Evolutionary conservation across 1,140 invertebrate genomes (phyloP).

Genomic region (Dendroctonus valens): DNA sequence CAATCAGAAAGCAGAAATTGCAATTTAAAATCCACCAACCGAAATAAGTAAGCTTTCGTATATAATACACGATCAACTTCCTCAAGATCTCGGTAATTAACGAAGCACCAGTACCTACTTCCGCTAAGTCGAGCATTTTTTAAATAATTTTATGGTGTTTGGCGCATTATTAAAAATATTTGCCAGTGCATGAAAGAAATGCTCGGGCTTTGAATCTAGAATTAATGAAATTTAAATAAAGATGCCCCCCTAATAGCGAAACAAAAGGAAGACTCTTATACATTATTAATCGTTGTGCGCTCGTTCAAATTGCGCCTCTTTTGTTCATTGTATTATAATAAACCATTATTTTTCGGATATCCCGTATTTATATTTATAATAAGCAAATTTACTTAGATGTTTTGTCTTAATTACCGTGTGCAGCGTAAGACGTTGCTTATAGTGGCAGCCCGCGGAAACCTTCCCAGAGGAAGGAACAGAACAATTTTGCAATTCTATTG

Average conservation of each 20-base stretch:
- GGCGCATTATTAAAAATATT: conserved; percentile 26
- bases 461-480: conserved; percentile 35
- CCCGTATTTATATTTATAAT: conserved; percentile 31
- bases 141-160: background rate
- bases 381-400: conserved; percentile 25
- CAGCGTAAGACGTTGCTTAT: conserved; percentile 6
- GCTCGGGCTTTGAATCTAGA: conserved; percentile 15
- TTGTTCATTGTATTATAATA: conserved; percentile 36
- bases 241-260: conserved; percentile 6
- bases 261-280: conserved; percentile 27
- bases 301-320: conserved; percentile 28
- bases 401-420: conserved; percentile 29
- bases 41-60: too few species aligned
- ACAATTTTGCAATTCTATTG: conserved; percentile 36
- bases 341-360: conserved; percentile 35
- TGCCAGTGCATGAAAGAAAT: conserved; percentile 32
- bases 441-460: conserved; percentile 21
- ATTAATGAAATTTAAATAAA: conserved; percentile 31
- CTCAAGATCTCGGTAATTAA: too few species aligned
- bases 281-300: conserved; percentile 28
- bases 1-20: too few species aligned
- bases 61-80: too few species aligned
- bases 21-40: too few species aligned
- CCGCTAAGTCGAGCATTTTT: too few species aligned
- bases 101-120: too few species aligned